phyloP scores from a whole-genome alignment of 2,797 vertebrate species.

The Thripadectes ignobilis region DNA sequence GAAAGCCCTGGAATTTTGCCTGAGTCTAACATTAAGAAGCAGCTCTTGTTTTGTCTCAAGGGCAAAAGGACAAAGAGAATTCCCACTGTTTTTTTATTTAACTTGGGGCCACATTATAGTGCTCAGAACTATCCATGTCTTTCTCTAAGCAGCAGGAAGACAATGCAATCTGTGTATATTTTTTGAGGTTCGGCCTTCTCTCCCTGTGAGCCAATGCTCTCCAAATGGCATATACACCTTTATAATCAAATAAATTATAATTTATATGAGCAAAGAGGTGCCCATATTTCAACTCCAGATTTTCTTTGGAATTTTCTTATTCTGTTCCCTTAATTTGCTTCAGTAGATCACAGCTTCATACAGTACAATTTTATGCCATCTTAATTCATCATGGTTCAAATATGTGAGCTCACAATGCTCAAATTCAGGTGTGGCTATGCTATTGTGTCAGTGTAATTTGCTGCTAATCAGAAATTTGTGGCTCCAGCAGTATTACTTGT shows the following conservation, averaged over 20 bases:
- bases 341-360: background rate
- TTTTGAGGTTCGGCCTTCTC: background rate
- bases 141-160: background rate
- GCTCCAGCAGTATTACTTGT: background rate
- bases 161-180: background rate
- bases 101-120: background rate
- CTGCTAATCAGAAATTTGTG: background rate
- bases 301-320: background rate
- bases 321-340: background rate
- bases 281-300: background rate
- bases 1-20: background rate
- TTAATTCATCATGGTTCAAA: background rate
- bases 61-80: constrained; percentile 23
- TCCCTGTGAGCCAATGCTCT: background rate
- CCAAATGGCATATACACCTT: background rate
- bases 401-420: background rate
- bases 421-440: background rate
- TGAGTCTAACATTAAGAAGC: background rate
- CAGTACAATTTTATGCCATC: background rate
- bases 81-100: constrained; percentile 29
- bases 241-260: background rate
- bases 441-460: background rate
- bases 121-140: background rate
- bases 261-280: background rate
- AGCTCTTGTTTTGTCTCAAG: constrained; percentile 14